Evolutionary conservation across 2,797 vertebrate genomes (phyloP), one percentile per base, ranked within the genome.

Genomic region (Phrynocephalus guinanensis): DNA sequence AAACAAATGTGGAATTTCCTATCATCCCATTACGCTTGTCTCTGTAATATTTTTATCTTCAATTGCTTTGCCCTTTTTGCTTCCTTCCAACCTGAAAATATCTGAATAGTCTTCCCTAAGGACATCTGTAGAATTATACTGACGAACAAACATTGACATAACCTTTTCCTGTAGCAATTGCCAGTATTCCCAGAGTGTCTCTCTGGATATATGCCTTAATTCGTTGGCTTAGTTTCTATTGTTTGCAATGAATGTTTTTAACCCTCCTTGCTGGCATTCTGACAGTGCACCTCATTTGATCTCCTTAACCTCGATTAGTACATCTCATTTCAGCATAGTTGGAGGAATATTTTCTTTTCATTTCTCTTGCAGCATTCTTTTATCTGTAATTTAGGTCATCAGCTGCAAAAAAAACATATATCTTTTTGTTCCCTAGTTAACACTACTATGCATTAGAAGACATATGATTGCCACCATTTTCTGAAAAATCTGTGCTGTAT

Each of bases 41-140:
- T 81, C 76, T 89, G 85, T 80, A 82, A 89, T 90, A 2, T 26
- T 88, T 76, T 60, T 93, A 88, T 86, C 92, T 91, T 92, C 94
- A 96, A 95, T 95, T 96, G 91, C 92, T 96, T 96, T 96, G 95
- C 96, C 95, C 96, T 95, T 88, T 86, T 94, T 95, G 94, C 95
- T 94, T 94, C 89, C 90, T 90, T 92, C 89, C 93, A 93, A 87
- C 91, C 88, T 0, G 0, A 85, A 90, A 94, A 91, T 91, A 88
- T 92, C 86, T 52, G 86, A 82, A 93, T 93, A 92, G 87, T 77
- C 91, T 85, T 88, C 75, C 24, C 87, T 71, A 63, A 15, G 52
- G 91, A 90, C 91, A 94, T 88, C 87, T 90, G 50, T 8, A 77
- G 83, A 83, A 91, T 93, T 92, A 91, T 91, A 89, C 84, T 86